Base-by-base conservation (phyloP, 2,797 vertebrate genomes). In the Heliangelus exortis region DNA sequence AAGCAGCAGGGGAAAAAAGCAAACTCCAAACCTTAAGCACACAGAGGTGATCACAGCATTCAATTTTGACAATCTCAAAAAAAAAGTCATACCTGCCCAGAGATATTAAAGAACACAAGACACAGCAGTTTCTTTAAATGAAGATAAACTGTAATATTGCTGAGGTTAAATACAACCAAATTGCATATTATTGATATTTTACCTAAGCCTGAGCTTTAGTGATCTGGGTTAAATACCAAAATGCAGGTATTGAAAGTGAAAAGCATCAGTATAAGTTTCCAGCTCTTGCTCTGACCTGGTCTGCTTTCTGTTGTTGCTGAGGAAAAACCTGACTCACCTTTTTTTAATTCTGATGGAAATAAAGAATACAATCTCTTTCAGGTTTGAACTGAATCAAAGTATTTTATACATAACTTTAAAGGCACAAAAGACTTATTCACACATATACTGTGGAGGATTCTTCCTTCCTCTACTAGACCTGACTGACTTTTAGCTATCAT, bases 351-450 rank as follows among this genome's bases (percentile, higher is more conserved):
- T 96, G 63, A 93, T 93, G 95, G 53, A 97, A 97, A 96, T 69
- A 94, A 96, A 84, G 91, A 57, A 69, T 96, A 95, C 17, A 12
- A 90, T 96, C 96, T 90, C 96, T 97, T 97, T 98, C 97, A 97
- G 96, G 91, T 98, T 97, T 97, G 95, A 96, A 96, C 93, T 76
- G 92, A 96, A 97, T 97, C 88, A 22, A 92, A 95, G 62, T 96
- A 54, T 98, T 98, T 98, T 98, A 97, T 98, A 98, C 96, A 96
- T 97, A 97, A 97, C 97, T 98, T 96, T 97, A 98, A 98, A 98
- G 97, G 98, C 98, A 98, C 97, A 98, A 98, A 97, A 97, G 93
- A 98, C 88, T 95, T 97, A 94, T 97, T 98, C 97, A 97, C 95
- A 96, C 93, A 94, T 78, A 47, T 23, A 36, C 65, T 69, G 88